phyloP scores from a whole-genome alignment of 2,888 invertebrate species.

The Microctonus hyperodae region DNA sequence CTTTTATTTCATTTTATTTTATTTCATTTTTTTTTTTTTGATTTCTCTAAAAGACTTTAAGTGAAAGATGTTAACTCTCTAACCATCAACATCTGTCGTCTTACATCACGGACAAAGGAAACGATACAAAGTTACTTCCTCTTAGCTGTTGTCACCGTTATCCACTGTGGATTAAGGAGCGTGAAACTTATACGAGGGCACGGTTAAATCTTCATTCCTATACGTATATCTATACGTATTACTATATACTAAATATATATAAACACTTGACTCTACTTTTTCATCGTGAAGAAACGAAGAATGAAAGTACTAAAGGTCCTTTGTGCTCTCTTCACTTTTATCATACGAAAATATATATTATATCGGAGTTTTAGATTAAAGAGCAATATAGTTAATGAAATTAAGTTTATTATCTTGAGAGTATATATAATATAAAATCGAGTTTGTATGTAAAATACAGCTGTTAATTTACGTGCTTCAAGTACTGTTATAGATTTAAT shows the following conservation, averaged over 20 bases:
- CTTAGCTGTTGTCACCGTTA: conserved; percentile 6
- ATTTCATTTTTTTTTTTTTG: too few relatives aligned
- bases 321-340: not conserved
- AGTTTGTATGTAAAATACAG: too few relatives aligned
- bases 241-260: not conserved
- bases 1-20: too few relatives aligned
- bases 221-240: not conserved
- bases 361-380: not conserved
- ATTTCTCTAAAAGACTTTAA: too few relatives aligned
- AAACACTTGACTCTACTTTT: not conserved
- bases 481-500: too few relatives aligned
- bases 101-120: not conserved
- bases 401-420: not conserved
- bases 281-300: not conserved
- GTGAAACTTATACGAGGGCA: conserved; percentile 1
- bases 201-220: not conserved
- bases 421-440: too few relatives aligned
- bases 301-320: not conserved
- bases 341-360: not conserved
- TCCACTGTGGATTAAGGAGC: conserved; percentile 2
- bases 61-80: not conserved
- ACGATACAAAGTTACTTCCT: conserved; percentile 9
- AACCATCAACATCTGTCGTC: conserved; percentile 15
- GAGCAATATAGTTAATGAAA: not conserved
- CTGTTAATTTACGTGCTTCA: too few relatives aligned